Evolutionary conservation across 2,797 vertebrate genomes (phyloP).

Genomic region (Oryzias sinensis): DNA sequence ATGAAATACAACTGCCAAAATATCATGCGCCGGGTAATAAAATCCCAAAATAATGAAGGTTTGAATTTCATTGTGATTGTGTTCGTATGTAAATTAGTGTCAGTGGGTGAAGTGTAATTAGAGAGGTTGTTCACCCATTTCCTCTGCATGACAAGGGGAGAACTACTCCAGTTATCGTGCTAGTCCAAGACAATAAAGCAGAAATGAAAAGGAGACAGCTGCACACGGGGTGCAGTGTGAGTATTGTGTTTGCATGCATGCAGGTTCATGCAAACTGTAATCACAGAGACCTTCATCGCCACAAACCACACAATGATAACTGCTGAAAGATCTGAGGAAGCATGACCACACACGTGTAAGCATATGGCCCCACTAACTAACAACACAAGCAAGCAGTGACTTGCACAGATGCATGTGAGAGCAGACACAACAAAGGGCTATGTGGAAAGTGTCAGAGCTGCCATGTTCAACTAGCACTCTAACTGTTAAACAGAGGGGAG

Average conservation of each 20-base stretch:
- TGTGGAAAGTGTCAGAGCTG: conserved; percentile 69
- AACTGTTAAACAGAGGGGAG: conserved; percentile 61
- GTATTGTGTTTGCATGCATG: conserved; percentile 2
- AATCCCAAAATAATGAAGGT: conserved; percentile 64
- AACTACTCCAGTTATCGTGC: conserved; percentile 44
- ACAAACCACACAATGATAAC: conserved; percentile 23
- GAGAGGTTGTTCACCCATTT: conserved; percentile 68
- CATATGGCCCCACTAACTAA: conserved; percentile 3
- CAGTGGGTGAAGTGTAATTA: conserved; percentile 75
- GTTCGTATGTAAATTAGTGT: conserved; percentile 74
- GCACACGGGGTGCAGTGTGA: conserved; percentile 1
- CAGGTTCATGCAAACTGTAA: conserved; percentile 26
- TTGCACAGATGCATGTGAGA: conserved; percentile 33
- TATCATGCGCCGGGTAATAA: conserved; percentile 53
- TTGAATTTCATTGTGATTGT: conserved; percentile 61
- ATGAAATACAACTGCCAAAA: conserved; percentile 60
- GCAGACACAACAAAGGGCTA: conserved; percentile 53
- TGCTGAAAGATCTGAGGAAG: conserved; percentile 12
- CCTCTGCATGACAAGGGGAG: conserved; percentile 53
- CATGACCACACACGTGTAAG: not conserved
- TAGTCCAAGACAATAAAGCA: conserved; percentile 46
- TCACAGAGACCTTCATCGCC: conserved; percentile 13
- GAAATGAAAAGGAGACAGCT: conserved; percentile 39
- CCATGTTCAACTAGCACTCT: conserved; percentile 66
- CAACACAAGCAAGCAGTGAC: conserved; percentile 22